A percentile compares a stretch with the other conserved stretches of the same genome.
Conservation (phyloP, 1,140 invertebrate species). For the Pogonus chalceus region DNA sequence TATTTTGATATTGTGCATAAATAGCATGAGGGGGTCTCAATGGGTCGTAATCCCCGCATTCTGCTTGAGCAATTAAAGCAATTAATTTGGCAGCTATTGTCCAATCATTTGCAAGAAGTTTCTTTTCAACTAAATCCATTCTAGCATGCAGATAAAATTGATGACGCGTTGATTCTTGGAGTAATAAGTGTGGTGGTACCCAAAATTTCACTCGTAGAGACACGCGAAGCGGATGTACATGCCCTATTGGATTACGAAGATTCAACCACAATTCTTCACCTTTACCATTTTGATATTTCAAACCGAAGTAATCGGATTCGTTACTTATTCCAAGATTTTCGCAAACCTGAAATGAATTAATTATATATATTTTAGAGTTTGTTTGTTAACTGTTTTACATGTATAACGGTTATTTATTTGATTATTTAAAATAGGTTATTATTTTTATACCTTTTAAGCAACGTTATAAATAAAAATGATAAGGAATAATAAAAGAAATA, state of each 20-base stretch:
- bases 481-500: too few relatives aligned
- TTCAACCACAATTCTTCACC: constrained; percentile 75
- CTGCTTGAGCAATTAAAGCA: constrained; percentile 64
- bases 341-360: constrained; percentile 57
- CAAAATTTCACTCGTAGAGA: constrained; percentile 74
- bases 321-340: constrained; percentile 68
- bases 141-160: constrained; percentile 75
- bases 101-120: constrained; percentile 56
- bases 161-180: constrained; percentile 72
- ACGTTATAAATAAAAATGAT: too few relatives aligned
- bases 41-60: constrained; percentile 56
- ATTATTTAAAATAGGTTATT: too few relatives aligned
- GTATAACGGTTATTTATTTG: too few relatives aligned
- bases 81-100: constrained; percentile 58
- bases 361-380: neutral
- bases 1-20: constrained; percentile 47
- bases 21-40: constrained; percentile 45
- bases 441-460: too few relatives aligned
- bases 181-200: constrained; percentile 76
- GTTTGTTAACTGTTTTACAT: neutral
- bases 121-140: constrained; percentile 59
- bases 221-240: constrained; percentile 40
- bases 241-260: constrained; percentile 62
- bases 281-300: constrained; percentile 58
- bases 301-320: constrained; percentile 80